These are phyloP conservation scores for Drosophila leontia DNA, from an alignment of 1,140 invertebrate genomes.

Conservation along the genomic window DNA sequence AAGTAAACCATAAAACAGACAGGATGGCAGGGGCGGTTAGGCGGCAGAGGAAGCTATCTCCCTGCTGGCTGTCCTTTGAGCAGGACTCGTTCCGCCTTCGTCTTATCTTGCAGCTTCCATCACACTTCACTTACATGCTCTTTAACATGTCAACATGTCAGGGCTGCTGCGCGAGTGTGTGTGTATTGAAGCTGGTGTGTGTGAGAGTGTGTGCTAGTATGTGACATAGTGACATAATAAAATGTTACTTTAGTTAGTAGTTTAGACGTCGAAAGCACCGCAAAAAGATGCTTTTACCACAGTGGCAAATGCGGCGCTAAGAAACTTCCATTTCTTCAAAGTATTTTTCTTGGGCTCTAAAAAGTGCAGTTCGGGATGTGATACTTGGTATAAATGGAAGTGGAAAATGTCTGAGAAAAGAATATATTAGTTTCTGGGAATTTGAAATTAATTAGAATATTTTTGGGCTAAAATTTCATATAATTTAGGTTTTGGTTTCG, in stretches of 20 bases:
- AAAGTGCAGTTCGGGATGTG: conserved; percentile 2
- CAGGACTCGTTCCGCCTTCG: conserved; percentile 18
- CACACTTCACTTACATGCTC: conserved; percentile 82
- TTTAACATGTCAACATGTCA: conserved; percentile 81
- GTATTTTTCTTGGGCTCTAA: conserved; percentile 1
- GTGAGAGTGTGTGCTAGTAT: conserved; percentile 1
- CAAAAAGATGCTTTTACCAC: conserved; percentile 36
- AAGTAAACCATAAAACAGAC: conserved; percentile 75
- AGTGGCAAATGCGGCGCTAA: conserved; percentile 10
- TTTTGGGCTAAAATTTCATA: background rate
- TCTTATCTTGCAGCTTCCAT: conserved; percentile 73
- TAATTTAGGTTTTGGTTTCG: background rate
- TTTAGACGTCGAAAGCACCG: conserved; percentile 52
- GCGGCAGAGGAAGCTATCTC: conserved; percentile 25
- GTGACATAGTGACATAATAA: conserved; percentile 82
- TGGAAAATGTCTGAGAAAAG: background rate
- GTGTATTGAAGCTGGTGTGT: conserved; percentile 11
- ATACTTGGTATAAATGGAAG: background rate
- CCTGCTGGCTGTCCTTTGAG: conserved; percentile 6
- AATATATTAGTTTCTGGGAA: background rate
- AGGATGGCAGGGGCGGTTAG: conserved; percentile 22
- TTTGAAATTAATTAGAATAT: rapidly evolving
- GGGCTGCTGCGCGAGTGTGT: conserved; percentile 7
- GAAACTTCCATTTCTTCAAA: conserved; percentile 10
- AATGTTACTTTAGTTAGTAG: conserved; percentile 74